Evolutionary conservation across 2,888 invertebrate species (phyloP).

Genomic region (Tipula unca): DNA sequence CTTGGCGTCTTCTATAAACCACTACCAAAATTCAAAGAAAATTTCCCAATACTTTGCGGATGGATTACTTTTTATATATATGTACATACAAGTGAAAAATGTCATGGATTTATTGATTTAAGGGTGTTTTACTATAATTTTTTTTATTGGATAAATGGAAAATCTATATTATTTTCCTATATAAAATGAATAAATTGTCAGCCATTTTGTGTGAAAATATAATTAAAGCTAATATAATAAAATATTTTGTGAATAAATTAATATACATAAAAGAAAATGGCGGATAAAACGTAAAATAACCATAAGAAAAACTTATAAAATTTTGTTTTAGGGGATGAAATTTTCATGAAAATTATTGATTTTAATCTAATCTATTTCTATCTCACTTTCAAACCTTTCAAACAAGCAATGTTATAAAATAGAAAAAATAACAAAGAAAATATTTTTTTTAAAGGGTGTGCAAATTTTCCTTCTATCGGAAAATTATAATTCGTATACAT

Average conservation of each 20-base stretch:
- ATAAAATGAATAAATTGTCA: not conserved
- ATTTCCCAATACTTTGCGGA: not conserved
- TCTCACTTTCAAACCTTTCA: slow-evolving; percentile 1
- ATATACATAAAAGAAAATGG: not conserved
- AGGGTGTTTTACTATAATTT: not conserved
- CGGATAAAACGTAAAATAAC: not conserved
- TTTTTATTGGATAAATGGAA: not conserved
- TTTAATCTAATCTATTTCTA: slow-evolving; percentile 8
- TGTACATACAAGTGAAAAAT: not conserved
- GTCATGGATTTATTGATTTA: not conserved
- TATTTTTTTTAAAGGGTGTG: not conserved
- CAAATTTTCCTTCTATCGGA: not conserved
- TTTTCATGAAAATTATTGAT: not conserved
- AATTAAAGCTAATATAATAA: not conserved
- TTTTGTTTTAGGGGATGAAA: slow-evolving; percentile 8
- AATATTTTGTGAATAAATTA: not conserved
- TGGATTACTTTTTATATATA: not conserved
- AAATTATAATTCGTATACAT: not conserved
- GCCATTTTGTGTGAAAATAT: slow-evolving; percentile 14
- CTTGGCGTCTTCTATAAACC: slow-evolving; percentile 23
- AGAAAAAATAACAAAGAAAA: slow-evolving; percentile 3
- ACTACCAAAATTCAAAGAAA: not conserved
- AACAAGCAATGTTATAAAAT: not conserved
- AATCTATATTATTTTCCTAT: not conserved
- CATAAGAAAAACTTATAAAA: not conserved